Evolutionary conservation across 2,797 vertebrate species (phyloP), one percentile per base, ranked within the genome.

Genomic region (Scleropages formosus): DNA sequence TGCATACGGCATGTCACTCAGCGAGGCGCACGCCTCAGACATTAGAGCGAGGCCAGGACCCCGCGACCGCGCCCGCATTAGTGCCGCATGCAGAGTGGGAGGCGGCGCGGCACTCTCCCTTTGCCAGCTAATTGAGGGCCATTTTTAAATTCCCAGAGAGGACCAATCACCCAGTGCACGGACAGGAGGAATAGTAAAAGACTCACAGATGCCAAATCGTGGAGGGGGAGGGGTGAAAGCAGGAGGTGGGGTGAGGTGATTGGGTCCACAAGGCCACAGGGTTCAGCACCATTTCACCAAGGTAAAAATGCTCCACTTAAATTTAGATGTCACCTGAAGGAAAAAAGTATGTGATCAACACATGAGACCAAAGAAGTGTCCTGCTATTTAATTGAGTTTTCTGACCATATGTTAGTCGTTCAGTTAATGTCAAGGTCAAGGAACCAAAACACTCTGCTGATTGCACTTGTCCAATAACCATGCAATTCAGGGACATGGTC

Each of bases 11-110:
- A 75, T 78, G 81, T 83, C 81, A 44, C 78, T 20, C 11, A 53
- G 76, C 75, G 59, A 67, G 58, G 27, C 20, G 76, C 66, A 82
- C 79, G 64, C 78, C 68, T 58, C 75, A 78, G 44, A 61, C 78
- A 80, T 82, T 83, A 83, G 80, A 84, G 78, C 66, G 53, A 85
- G 91, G 88, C 90, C 89, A 83, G 78, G 92, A 90, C 90, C 89
- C 79, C 78, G 78, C 53, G 82, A 79, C 53, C 44, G 78, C 75
- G 79, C 73, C 78, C 64, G 77, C 80, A 77, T 81, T 74, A 78
- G 73, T 51, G 26, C 77, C 53, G 87, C 88, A 91, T 90, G 87
- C 88, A 89, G 85, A 90, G 81, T 85, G 79, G 81, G 78, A 67
- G 75, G 61, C 27, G 11, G 51, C 12, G 58, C 47, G 7, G 22